Evolutionary conservation across 2,113 vertebrate species (phyloP).

Genomic region (Lipophrys pholis): DNA sequence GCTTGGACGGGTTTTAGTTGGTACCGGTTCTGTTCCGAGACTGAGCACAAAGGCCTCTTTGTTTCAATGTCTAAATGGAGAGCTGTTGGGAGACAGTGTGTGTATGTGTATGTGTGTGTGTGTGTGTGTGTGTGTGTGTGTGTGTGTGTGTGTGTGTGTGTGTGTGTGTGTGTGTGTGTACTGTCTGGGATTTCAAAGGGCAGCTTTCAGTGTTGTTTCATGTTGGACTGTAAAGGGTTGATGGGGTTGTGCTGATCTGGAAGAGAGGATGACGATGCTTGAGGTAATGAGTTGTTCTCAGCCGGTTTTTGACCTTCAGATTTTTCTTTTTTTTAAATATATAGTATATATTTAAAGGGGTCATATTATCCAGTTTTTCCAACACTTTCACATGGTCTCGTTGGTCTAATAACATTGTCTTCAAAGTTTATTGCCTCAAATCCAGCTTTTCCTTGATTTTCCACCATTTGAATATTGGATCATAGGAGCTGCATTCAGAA

Average conservation of each 20-base stretch:
- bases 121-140: conserved; percentile 26
- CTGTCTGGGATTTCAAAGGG: conserved; percentile 48
- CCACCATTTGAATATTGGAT: too few species aligned
- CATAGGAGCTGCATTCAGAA: too few species aligned
- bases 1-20: conserved; percentile 37
- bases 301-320: neutral
- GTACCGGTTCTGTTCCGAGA: conserved; percentile 50
- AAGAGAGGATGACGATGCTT: neutral
- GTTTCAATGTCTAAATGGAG: conserved; percentile 6
- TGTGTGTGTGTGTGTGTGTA: conserved; percentile 27
- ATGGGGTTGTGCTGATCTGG: conserved; percentile 12
- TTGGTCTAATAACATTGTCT: too few species aligned
- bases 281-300: neutral
- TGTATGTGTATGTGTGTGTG: conserved; percentile 6
- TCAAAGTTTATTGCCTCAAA: too few species aligned
- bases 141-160: conserved; percentile 2
- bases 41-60: conserved; percentile 55
- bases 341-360: too few species aligned
- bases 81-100: conserved; percentile 34
- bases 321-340: too few species aligned
- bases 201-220: conserved; percentile 65
- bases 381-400: too few species aligned
- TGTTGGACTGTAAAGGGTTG: conserved; percentile 34
- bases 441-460: too few species aligned
- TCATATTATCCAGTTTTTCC: too few species aligned